Evolutionary conservation across 2,113 vertebrate species (phyloP), one percentile per base, ranked within the genome.

Genomic region (Tupaia tana): DNA sequence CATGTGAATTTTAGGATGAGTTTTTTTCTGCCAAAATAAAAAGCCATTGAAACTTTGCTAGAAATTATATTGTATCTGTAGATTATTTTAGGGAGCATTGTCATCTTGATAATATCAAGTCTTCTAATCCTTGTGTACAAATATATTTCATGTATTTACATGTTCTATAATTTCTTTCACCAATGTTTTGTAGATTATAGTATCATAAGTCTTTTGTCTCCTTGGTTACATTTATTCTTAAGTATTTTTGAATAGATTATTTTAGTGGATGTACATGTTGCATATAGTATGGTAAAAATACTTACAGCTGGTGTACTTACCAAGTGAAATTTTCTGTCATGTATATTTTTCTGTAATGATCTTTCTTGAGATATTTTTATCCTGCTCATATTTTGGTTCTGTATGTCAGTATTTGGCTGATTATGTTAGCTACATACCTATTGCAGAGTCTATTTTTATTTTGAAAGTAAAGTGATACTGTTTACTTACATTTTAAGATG

Each of bases 221-320:
- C 59, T 95, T 79, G 43, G 79, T 92, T 92, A 89, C 54, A 79
- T 73, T 78, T 95, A 83, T 82, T 90, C 6, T 15, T 25, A 58
- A 69, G 18, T 73, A n/a, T 83, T 89, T 96, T 85, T 43, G 54
- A 81, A 67, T 81, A 59, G 79, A 69, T 89, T 89, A 54, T 96
- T 93, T 79, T 74, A 9, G 54, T 82, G 4, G 9, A 71, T 63
- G 52, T 78, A 82, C 59, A 56, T 54, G 29, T 85, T 92, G 20
- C 61, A 66, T 63, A 70, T 43, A 83, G 9, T 63, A 64, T 74
- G 54, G 59, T 89, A 74, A 61, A 78, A 90, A 82, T 83, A 69
- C 10, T 69, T 91, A 27, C 3, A 83, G 15, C 54, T 97, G 18
- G 0, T 91, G 63, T 43, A 93, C 63, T 96, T 80, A 70, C 70